A percentile compares a stretch with the other conserved stretches of the same genome.
These are phyloP conservation scores for Dolomedes plantarius DNA, from an alignment of 2,888 invertebrate species.

Conservation along the genomic window DNA sequence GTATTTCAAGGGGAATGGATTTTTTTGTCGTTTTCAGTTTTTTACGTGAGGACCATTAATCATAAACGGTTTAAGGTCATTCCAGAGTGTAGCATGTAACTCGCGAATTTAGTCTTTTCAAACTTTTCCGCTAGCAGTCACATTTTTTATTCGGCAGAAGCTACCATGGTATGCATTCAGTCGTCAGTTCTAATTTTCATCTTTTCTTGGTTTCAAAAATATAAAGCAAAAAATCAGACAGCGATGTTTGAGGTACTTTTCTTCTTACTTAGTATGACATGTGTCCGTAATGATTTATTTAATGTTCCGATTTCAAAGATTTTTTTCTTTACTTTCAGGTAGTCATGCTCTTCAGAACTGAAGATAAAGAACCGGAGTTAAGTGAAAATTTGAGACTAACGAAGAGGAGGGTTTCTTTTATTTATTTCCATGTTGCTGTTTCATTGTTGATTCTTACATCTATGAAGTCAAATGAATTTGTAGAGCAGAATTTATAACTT, in stretches of 20 bases:
- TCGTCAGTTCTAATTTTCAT: conserved; percentile 48
- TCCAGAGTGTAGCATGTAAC: conserved; percentile 20
- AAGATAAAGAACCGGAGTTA: not conserved
- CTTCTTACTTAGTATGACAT: conserved; percentile 31
- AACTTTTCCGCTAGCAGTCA: conserved; percentile 17
- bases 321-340: not conserved
- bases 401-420: not conserved
- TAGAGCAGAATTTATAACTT: too few relatives aligned
- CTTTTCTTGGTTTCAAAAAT: conserved; percentile 29
- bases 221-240: not conserved
- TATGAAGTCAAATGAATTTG: too few relatives aligned
- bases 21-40: not conserved
- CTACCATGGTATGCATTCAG: conserved; percentile 29
- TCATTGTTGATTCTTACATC: not conserved
- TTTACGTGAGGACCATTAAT: conserved; percentile 42
- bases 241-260: not conserved
- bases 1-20: not conserved
- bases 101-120: conserved; percentile 28
- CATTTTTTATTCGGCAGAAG: conserved; percentile 32
- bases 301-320: not conserved
- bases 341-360: not conserved
- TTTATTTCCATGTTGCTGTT: not conserved
- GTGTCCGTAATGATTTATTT: conserved; percentile 24
- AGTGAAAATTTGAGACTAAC: not conserved
- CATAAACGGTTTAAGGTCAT: conserved; percentile 19